These are phyloP conservation scores for Pterophyllum scalare DNA, from an alignment of 2,113 vertebrate species.

Conservation along the genomic window DNA sequence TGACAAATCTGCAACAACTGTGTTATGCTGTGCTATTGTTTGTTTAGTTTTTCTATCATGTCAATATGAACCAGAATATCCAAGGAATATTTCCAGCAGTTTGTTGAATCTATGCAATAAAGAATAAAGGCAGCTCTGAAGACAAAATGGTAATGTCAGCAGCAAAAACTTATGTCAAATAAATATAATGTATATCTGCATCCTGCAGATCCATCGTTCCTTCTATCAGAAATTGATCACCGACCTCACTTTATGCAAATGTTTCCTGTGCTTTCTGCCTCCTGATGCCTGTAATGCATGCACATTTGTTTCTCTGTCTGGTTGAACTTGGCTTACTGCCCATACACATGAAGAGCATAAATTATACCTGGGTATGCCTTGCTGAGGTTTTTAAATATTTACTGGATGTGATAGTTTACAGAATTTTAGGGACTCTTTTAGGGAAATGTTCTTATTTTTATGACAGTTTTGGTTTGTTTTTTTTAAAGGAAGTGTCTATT, in stretches of 20 bases:
- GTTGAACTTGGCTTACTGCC: not conserved
- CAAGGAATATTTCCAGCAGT: not conserved
- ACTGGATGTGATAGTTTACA: slow-evolving; percentile 3
- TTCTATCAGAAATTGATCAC: not conserved
- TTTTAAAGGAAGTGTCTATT: not conserved
- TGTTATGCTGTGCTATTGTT: too few species aligned
- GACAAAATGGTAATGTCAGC: not conserved
- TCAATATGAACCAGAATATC: too few species aligned
- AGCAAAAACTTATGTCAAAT: not conserved
- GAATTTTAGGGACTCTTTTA: not conserved
- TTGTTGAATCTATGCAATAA: not conserved
- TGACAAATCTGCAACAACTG: not conserved
- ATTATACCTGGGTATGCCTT: not conserved
- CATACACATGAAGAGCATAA: not conserved
- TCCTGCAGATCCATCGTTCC: not conserved
- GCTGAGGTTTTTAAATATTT: slow-evolving; percentile 13
- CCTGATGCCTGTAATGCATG: not conserved
- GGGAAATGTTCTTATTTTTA: not conserved
- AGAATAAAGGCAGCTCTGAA: not conserved
- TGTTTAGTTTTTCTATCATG: too few species aligned
- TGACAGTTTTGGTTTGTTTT: not conserved
- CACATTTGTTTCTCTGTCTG: slow-evolving; percentile 18
- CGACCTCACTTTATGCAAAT: not conserved
- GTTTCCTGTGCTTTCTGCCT: not conserved
- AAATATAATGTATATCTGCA: not conserved